Evolutionary conservation across 2,113 vertebrate species (phyloP).

Genomic region (Elephas maximus): DNA sequence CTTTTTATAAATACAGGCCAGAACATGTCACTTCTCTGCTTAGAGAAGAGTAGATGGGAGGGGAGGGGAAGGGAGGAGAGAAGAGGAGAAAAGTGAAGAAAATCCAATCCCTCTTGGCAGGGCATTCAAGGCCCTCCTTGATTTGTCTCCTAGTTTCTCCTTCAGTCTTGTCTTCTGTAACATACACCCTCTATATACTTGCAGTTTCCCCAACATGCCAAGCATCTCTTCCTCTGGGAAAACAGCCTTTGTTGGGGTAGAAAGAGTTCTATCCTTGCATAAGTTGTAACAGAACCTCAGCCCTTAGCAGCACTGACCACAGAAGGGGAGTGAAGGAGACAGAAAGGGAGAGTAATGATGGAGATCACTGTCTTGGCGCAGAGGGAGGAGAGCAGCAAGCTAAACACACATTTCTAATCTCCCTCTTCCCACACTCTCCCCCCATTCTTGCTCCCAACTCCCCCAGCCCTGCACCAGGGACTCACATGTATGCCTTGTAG

Average conservation of each 20-base stretch:
- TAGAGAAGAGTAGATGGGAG: not conserved
- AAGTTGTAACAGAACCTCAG: not conserved
- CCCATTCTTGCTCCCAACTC: not conserved
- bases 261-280: not conserved
- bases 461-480: not conserved
- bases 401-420: fast-evolving
- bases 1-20: not conserved
- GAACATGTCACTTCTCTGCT: not conserved
- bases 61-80: no score
- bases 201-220: not conserved
- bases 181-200: no score
- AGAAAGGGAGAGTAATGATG: not conserved
- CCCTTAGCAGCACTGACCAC: not conserved
- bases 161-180: not conserved
- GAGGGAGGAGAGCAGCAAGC: not conserved
- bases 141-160: not conserved
- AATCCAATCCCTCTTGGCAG: not conserved
- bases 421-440: not conserved
- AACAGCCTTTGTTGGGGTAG: not conserved
- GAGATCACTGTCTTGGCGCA: not conserved
- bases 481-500: constrained; percentile 99
- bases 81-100: not conserved
- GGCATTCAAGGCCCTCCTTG: not conserved
- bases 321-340: not conserved
- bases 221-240: not conserved